Evolutionary conservation across 2,113 vertebrate genomes (phyloP).

Genomic region (Sinocyclocheilus maitianheensis): DNA sequence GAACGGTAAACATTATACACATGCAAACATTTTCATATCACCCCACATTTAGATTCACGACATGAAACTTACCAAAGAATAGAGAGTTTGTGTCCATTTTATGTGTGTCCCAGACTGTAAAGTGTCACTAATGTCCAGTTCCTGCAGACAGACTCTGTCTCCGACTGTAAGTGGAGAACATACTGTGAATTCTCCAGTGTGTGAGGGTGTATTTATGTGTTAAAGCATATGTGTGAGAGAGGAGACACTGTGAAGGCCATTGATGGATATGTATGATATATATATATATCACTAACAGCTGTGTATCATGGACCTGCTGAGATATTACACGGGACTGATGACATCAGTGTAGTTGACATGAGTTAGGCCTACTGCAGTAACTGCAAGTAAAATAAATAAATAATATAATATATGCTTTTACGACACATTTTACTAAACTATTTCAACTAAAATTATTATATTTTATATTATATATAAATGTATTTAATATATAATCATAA

Average conservation of each 20-base stretch:
- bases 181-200: constrained; percentile 37
- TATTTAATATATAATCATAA: too few species aligned
- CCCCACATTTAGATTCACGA: background rate
- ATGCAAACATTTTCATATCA: background rate
- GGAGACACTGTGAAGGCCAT: background rate
- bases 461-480: too few species aligned
- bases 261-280: constrained; percentile 29
- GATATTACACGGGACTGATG: constrained; percentile 1
- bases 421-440: too few species aligned
- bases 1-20: background rate
- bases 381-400: background rate
- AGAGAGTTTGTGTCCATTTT: background rate
- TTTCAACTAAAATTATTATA: too few species aligned
- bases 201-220: constrained; percentile 62
- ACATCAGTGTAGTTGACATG: constrained; percentile 9
- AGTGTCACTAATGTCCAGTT: constrained; percentile 45
- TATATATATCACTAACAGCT: constrained; percentile 28
- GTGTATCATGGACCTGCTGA: constrained; percentile 27
- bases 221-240: background rate
- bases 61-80: background rate
- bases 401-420: too few species aligned
- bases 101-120: background rate
- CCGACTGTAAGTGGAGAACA: constrained; percentile 13
- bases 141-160: constrained; percentile 36
- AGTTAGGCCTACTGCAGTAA: background rate